A percentile compares a stretch with the other conserved stretches of the same genome.
These are phyloP conservation scores for Caranx melampygus DNA, from an alignment of 2,113 vertebrate species.

Conservation along the genomic window DNA sequence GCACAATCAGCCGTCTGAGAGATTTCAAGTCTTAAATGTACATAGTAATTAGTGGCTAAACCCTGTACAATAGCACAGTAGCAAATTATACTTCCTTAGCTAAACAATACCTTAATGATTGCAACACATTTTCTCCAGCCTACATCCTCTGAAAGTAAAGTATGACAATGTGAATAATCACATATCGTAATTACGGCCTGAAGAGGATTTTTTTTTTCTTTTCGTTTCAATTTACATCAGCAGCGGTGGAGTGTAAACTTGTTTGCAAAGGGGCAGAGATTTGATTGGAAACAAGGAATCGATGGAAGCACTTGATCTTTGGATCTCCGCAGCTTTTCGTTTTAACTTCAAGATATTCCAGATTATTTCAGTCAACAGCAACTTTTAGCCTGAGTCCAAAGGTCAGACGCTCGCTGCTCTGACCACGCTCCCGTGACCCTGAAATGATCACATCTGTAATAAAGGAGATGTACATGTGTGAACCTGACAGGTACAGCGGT, in stretches of 20 bases:
- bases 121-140: constrained; percentile 23
- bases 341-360: too few species aligned
- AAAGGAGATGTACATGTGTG: constrained; percentile 44
- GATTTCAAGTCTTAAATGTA: constrained; percentile 32
- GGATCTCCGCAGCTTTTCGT: neutral
- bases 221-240: neutral
- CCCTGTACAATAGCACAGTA: neutral
- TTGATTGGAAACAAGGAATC: constrained; percentile 10
- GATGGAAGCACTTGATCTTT: neutral
- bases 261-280: constrained; percentile 5
- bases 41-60: constrained; percentile 38
- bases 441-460: constrained; percentile 32
- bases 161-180: constrained; percentile 41
- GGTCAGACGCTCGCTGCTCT: neutral
- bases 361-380: neutral
- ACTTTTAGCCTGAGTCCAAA: neutral
- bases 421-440: constrained; percentile 16
- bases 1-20: constrained; percentile 32
- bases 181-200: constrained; percentile 26
- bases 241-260: neutral
- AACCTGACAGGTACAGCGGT: constrained; percentile 53
- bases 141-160: constrained; percentile 18
- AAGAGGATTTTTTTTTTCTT: neutral
- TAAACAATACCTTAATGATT: constrained; percentile 69
- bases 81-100: constrained; percentile 20